phyloP scores from a whole-genome alignment of 1,140 invertebrate species.

The Hycleus cichorii region DNA sequence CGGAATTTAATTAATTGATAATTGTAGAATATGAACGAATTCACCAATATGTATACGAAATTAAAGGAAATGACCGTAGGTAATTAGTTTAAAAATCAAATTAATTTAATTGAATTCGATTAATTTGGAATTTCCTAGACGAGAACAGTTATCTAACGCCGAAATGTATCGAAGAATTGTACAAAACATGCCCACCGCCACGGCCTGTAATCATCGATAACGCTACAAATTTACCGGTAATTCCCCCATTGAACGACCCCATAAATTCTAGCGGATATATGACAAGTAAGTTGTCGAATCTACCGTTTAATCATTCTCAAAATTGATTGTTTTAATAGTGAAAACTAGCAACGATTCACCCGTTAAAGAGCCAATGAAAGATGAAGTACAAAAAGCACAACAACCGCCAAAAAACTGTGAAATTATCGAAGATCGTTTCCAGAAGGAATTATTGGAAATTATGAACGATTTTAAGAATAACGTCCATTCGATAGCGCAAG shows the following conservation, averaged over 20 bases:
- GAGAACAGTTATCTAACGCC: slow-evolving; percentile 17
- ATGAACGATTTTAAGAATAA: slow-evolving; percentile 87
- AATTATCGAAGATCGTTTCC: slow-evolving; percentile 42
- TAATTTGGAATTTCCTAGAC: background rate
- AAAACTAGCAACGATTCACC: background rate
- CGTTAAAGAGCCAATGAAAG: background rate
- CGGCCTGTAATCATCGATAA: slow-evolving; percentile 7
- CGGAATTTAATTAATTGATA: slow-evolving; percentile 16
- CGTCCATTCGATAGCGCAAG: slow-evolving; percentile 73
- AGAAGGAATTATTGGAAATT: slow-evolving; percentile 77
- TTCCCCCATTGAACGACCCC: background rate
- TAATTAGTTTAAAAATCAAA: no score
- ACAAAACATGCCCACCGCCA: slow-evolving; percentile 20
- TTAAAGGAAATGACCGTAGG: slow-evolving; percentile 60
- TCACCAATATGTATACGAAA: slow-evolving; percentile 75
- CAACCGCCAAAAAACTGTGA: background rate
- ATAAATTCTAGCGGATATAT: no score
- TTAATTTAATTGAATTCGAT: no score
- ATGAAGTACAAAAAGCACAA: background rate
- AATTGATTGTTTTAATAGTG: no score
- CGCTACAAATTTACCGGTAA: background rate
- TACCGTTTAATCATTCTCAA: no score
- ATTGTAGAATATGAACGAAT: slow-evolving; percentile 63
- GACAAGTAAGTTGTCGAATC: no score
- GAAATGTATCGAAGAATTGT: slow-evolving; percentile 14